A percentile compares a stretch with the other conserved stretches of the same genome.
Evolutionary conservation across 1,140 invertebrate genomes (phyloP).

Genomic region (Apocrypta bakeri): DNA sequence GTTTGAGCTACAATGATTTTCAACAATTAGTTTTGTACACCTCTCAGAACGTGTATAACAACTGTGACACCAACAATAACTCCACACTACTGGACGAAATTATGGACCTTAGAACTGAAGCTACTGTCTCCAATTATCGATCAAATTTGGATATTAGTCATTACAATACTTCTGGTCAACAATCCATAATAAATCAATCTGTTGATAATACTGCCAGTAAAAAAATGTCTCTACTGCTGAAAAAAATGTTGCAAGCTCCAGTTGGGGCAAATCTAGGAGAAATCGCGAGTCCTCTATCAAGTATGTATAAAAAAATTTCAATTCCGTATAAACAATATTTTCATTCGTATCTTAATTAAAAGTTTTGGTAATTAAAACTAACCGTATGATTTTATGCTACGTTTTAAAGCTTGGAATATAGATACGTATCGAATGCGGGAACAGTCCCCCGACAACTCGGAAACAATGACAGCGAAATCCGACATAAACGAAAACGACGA

Average conservation of each 20-base stretch:
- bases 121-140: constrained; percentile 45
- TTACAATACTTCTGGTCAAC: constrained; percentile 43
- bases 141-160: constrained; percentile 41
- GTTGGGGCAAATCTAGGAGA: constrained; percentile 67
- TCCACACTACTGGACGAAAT: constrained; percentile 52
- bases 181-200: constrained; percentile 43
- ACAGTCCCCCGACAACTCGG: constrained; percentile 62
- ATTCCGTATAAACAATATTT: not conserved
- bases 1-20: constrained; percentile 62
- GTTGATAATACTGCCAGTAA: constrained; percentile 34
- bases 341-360: constrained; percentile 18
- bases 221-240: constrained; percentile 61
- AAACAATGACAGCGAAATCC: constrained; percentile 69
- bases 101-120: constrained; percentile 58
- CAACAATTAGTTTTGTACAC: constrained; percentile 60
- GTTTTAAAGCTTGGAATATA: constrained; percentile 32
- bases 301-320: constrained; percentile 18
- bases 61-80: constrained; percentile 61
- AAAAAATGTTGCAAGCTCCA: constrained; percentile 71
- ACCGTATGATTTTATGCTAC: no score
- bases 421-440: constrained; percentile 29
- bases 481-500: constrained; percentile 63
- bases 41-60: constrained; percentile 60
- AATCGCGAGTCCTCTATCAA: constrained; percentile 62
- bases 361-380: not conserved